A percentile compares a stretch with the other conserved stretches of the same genome.
phyloP scores from a whole-genome alignment of 2,888 invertebrate genomes.

The Nemoura dubitans region DNA sequence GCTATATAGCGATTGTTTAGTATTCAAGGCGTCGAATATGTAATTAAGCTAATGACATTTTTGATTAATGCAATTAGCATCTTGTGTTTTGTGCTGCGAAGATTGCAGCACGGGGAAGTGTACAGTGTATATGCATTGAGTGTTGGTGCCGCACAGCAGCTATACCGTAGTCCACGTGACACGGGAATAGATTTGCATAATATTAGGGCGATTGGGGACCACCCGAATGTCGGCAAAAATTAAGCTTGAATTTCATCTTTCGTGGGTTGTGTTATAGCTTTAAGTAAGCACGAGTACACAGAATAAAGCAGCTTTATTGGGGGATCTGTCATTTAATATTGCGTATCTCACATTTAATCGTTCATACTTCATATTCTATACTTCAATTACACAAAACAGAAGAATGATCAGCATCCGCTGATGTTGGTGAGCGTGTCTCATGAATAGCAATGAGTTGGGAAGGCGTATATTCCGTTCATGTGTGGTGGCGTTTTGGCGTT shows the following conservation, averaged over 20 bases:
- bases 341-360: neutral
- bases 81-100: conserved; percentile 31
- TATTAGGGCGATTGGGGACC: neutral
- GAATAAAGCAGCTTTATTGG: neutral
- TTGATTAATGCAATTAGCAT: conserved; percentile 32
- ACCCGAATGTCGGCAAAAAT: neutral
- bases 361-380: neutral
- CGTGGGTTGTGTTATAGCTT: neutral
- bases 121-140: neutral
- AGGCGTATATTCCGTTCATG: neutral
- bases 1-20: neutral
- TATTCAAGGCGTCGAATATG: conserved; percentile 38
- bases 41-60: conserved; percentile 33
- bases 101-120: neutral
- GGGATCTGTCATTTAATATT: neutral
- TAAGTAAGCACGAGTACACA: neutral
- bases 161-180: neutral
- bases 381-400: conserved; percentile 5
- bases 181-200: conserved; percentile 23
- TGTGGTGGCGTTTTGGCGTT: neutral
- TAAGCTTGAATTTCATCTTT: neutral
- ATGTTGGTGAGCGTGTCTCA: conserved; percentile 33
- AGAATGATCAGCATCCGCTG: neutral
- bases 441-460: conserved; percentile 33
- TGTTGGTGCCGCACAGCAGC: too few species aligned